Conservation (phyloP, 1,140 invertebrate species). For the Probaryconus sp. region DNA sequence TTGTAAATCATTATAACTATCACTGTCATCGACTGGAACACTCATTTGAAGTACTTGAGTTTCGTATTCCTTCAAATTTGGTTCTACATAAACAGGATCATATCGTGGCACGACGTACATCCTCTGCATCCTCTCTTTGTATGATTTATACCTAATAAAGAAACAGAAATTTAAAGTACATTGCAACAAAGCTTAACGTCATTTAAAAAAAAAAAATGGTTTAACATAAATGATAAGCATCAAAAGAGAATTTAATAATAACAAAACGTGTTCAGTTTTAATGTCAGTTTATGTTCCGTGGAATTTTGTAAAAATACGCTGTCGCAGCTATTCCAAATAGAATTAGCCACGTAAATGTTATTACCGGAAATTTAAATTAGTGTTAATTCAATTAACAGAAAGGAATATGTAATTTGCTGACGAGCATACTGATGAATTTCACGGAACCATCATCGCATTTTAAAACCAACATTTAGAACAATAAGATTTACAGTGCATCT, state of each 20-base stretch:
- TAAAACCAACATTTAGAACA: too few species aligned
- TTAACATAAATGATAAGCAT: too few species aligned
- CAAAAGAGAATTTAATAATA: neutral
- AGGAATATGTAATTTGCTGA: neutral
- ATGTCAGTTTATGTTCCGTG: too few species aligned
- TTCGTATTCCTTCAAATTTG: constrained; percentile 90
- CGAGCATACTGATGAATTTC: too few species aligned
- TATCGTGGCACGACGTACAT: constrained; percentile 87
- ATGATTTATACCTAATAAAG: constrained; percentile 84
- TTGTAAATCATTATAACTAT: constrained; percentile 87
- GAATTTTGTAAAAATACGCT: too few species aligned
- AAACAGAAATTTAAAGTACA: constrained; percentile 33
- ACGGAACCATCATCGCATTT: too few species aligned
- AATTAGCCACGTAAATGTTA: neutral
- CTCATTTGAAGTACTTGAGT: constrained; percentile 94
- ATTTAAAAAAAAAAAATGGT: constrained; percentile 5
- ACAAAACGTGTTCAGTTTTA: too few species aligned
- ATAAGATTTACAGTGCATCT: too few species aligned
- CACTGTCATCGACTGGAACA: constrained; percentile 87
- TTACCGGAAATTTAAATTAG: constrained; percentile 61
- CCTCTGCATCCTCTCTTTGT: constrained; percentile 86
- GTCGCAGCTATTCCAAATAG: neutral
- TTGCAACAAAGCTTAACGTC: too few species aligned
- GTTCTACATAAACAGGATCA: constrained; percentile 88
- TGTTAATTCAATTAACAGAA: constrained; percentile 53